A percentile compares a stretch with the other conserved stretches of the same genome.
Conservation (phyloP, 2,797 vertebrate species). For the Macropodus opercularis region DNA sequence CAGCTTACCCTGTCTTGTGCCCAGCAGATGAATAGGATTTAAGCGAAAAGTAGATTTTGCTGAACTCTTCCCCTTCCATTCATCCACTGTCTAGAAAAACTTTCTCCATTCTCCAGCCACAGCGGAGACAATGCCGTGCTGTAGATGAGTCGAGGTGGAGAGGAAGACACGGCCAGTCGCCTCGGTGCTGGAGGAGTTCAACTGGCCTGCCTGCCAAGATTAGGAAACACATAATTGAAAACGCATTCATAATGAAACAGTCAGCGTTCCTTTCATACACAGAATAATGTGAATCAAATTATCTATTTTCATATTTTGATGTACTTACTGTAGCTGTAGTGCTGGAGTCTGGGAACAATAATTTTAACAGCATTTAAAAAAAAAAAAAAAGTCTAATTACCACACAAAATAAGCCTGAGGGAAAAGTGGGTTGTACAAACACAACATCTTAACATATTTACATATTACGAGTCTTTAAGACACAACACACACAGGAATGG, state of each 20-base stretch:
- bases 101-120: slow-evolving; percentile 55
- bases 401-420: slow-evolving; percentile 35
- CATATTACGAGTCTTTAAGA: slow-evolving; percentile 43
- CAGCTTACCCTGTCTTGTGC: slow-evolving; percentile 80
- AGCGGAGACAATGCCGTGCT: slow-evolving; percentile 48
- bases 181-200: slow-evolving; percentile 49
- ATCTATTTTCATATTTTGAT: slow-evolving; percentile 33
- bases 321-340: slow-evolving; percentile 39
- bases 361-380: slow-evolving; percentile 36
- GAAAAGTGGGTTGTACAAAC: slow-evolving; percentile 34
- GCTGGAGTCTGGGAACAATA: slow-evolving; percentile 52
- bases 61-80: slow-evolving; percentile 75
- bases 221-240: slow-evolving; percentile 46
- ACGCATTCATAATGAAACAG: slow-evolving; percentile 50
- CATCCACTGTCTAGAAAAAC: slow-evolving; percentile 65
- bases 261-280: slow-evolving; percentile 27
- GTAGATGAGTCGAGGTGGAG: slow-evolving; percentile 29
- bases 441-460: slow-evolving; percentile 47
- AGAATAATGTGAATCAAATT: slow-evolving; percentile 50
- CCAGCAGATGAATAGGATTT: slow-evolving; percentile 82
- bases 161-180: slow-evolving; percentile 39
- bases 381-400: slow-evolving; percentile 55
- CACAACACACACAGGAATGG: slow-evolving; percentile 26
- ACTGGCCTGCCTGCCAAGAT: slow-evolving; percentile 46
- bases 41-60: slow-evolving; percentile 79